Conservation (phyloP, 1,140 invertebrate genomes). For the Prorops nasuta region DNA sequence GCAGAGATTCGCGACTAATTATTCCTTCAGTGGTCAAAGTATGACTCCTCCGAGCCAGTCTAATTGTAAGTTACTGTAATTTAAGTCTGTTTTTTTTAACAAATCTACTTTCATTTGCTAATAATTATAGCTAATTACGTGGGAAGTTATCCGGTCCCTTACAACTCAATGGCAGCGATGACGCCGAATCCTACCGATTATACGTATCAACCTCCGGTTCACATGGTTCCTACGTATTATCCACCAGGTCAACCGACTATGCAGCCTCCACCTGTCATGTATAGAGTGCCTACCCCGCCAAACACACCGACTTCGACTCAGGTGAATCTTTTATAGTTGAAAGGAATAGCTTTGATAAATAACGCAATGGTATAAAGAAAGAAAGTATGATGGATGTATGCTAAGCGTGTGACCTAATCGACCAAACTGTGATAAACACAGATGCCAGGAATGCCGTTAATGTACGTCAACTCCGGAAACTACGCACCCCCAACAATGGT, state of each 20-base stretch:
- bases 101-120: background rate
- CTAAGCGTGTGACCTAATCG: too few species aligned
- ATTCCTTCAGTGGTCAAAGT: conserved; percentile 49
- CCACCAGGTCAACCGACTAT: conserved; percentile 45
- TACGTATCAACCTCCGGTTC: conserved; percentile 45
- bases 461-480: conserved; percentile 51
- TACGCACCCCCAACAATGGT: conserved; percentile 46
- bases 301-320: conserved; percentile 53
- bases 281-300: conserved; percentile 50
- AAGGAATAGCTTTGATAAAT: background rate
- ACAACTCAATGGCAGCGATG: conserved; percentile 46
- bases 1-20: conserved; percentile 45
- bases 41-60: conserved; percentile 49
- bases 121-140: conserved; percentile 46
- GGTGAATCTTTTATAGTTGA: conserved; percentile 19
- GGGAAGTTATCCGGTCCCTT: conserved; percentile 45
- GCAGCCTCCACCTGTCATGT: conserved; percentile 49
- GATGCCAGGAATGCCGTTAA: conserved; percentile 50
- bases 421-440: too few species aligned
- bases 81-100: background rate
- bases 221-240: conserved; percentile 47
- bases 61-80: conserved; percentile 28
- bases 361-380: too few species aligned
- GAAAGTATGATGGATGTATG: too few species aligned
- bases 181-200: conserved; percentile 42